Evolutionary conservation across 2,888 invertebrate species (phyloP), one percentile per base, ranked within the genome.

Genomic region (Drosophila nigricruria): DNA sequence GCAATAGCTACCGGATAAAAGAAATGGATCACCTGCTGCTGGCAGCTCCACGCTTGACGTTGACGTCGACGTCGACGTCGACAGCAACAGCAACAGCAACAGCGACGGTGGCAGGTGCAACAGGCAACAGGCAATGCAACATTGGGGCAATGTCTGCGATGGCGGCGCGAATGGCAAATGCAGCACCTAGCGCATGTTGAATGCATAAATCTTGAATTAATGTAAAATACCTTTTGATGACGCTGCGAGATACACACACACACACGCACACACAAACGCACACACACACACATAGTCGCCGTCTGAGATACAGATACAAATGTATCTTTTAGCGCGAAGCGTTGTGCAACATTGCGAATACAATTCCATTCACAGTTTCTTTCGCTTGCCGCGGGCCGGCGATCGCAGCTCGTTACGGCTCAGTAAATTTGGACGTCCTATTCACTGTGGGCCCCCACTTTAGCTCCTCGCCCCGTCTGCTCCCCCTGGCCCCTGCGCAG

Each of bases 201-300:
- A 85, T 88, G 84, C 84, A 91, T 89, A 91, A 91, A 91, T 91
- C 89, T 88, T 89, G 88, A 90, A 91, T 90, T 89, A 90, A 91
- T 88, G 88, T 77, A 88, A 91, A 90, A 89, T 81, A 88, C 82
- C 85, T 85, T 90, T 88, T 90, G 87, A 87, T 91, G 90, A 83
- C 88, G 88, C 81, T 89, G 79, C 77, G 65, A 71, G 78, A 80
- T 76, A 77, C 73, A 78, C 69, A 75, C 70, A 43, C 54, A 60
- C 45, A 59, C 30, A 60, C 53, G 27, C 40, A 47, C 59, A 40
- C 60, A 52, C 23, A 45, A 34, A 61, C 52, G 30, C 27, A 32
- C 49, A 30, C 49, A 49, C 50, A 50, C 27, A n/a, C 47, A 10
- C 25, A 2, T 8, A 8, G 2, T 12, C 32, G 50, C 16, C 12